phyloP scores from a whole-genome alignment of 2,888 invertebrate genomes.

The Eulithis testata region DNA sequence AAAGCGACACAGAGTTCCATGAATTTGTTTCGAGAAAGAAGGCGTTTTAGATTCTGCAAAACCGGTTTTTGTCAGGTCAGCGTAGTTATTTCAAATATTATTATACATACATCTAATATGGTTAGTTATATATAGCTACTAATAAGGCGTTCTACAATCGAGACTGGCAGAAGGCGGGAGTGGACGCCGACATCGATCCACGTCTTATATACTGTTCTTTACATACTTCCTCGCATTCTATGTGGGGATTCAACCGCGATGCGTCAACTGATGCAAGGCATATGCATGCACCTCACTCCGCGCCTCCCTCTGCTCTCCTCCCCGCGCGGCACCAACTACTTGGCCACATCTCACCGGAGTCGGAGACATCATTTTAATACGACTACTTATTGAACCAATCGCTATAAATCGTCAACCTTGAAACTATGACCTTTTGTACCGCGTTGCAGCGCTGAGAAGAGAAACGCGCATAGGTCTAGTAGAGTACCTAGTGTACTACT shows the following conservation, averaged over 20 bases:
- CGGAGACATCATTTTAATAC: conserved; percentile 48
- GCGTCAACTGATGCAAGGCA: conserved; percentile 79
- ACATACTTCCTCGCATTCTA: conserved; percentile 78
- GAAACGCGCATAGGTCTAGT: conserved; percentile 39
- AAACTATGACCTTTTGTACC: conserved; percentile 59
- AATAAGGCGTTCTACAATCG: conserved; percentile 33
- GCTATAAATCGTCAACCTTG: conserved; percentile 61
- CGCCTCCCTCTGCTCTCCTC: conserved; percentile 42
- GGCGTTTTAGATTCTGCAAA: conserved; percentile 14
- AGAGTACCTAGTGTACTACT: no score
- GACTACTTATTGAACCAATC: conserved; percentile 54
- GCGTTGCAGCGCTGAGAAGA: conserved; percentile 28
- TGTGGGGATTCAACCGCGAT: conserved; percentile 81
- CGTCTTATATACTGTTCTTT: conserved; percentile 75
- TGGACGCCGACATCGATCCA: conserved; percentile 77
- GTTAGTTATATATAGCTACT: conserved; percentile 8
- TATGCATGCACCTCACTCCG: conserved; percentile 70
- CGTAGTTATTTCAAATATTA: conserved; percentile 13
- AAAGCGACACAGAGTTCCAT: conserved; percentile 1
- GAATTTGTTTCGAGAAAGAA: conserved; percentile 8
- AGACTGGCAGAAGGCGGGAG: conserved; percentile 58
- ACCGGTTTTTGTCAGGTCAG: conserved; percentile 8
- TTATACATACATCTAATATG: neutral
- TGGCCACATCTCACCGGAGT: conserved; percentile 53
- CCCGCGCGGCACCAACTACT: conserved; percentile 47